Conservation (phyloP, 1,140 invertebrate species). For the Pemphigus obesinymphae region DNA sequence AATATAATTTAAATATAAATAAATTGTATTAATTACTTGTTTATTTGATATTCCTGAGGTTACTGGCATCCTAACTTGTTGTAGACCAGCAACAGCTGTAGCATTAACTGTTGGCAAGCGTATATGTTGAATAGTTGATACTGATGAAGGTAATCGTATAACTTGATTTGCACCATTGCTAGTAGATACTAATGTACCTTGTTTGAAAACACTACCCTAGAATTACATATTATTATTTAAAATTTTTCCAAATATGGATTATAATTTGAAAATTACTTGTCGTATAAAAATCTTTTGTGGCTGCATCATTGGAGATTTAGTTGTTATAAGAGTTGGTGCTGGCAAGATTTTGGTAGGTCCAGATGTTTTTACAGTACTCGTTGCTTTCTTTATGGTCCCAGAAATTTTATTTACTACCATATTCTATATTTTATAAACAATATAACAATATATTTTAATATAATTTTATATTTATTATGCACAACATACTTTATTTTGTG, state of each 20-base stretch:
- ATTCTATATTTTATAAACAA: constrained; percentile 48
- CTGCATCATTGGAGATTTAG: constrained; percentile 53
- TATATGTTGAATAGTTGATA: constrained; percentile 56
- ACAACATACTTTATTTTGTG: constrained; percentile 19
- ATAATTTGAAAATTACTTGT: constrained; percentile 51
- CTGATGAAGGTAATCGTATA: constrained; percentile 23
- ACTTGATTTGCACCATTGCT: constrained; percentile 16
- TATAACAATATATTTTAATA: neutral
- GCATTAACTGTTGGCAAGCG: constrained; percentile 53
- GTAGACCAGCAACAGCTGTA: neutral
- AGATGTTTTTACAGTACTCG: constrained; percentile 9
- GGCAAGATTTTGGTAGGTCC: constrained; percentile 67
- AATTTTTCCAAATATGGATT: neutral
- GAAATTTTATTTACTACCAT: constrained; percentile 55
- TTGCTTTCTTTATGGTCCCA: constrained; percentile 48
- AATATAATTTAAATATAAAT: neutral
- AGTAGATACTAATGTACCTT: constrained; percentile 43
- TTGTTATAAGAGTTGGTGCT: constrained; percentile 54
- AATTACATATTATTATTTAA: neutral
- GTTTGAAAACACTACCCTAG: constrained; percentile 39
- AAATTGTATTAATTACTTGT: neutral
- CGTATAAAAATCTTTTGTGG: constrained; percentile 59
- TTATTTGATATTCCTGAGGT: constrained; percentile 32
- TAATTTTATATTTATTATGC: neutral
- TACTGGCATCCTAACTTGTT: constrained; percentile 23